These are phyloP conservation scores for Acipenser transmontanus DNA, from an alignment of 2,797 vertebrate genomes.

Conservation along the genomic window DNA sequence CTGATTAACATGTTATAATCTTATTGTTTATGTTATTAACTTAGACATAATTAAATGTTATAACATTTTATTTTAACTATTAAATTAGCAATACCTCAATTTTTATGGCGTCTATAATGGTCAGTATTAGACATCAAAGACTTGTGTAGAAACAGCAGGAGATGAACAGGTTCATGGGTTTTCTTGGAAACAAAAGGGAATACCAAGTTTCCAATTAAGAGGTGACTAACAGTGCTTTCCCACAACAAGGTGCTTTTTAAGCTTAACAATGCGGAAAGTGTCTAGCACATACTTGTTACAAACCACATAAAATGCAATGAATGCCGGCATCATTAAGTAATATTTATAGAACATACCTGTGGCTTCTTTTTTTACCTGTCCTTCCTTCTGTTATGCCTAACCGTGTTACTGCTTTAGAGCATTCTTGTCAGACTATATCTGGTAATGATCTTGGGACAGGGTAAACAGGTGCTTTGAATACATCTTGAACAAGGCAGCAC, in stretches of 20 bases:
- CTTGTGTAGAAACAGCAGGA: too few relatives aligned
- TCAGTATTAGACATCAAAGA: too few relatives aligned
- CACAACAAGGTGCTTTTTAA: slow-evolving; percentile 37
- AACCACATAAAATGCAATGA: slow-evolving; percentile 21
- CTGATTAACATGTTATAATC: too few relatives aligned
- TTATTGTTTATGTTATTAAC: too few relatives aligned
- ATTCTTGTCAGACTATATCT: slow-evolving; percentile 35
- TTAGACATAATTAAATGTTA: too few relatives aligned
- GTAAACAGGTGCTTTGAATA: slow-evolving; percentile 40
- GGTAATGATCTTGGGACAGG: slow-evolving; percentile 18
- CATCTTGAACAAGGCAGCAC: slow-evolving; percentile 17
- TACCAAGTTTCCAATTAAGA: too few relatives aligned
- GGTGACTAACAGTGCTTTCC: slow-evolving; percentile 37
- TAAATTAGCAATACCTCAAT: too few relatives aligned
- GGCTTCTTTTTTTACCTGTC: slow-evolving; percentile 47
- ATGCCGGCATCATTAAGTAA: slow-evolving; percentile 35
- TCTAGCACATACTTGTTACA: slow-evolving; percentile 33
- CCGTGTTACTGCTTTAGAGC: slow-evolving; percentile 31
- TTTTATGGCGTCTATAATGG: too few relatives aligned
- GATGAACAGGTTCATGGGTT: too few relatives aligned
- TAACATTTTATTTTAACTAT: too few relatives aligned
- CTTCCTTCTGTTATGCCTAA: slow-evolving; percentile 35
- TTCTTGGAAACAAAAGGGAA: too few relatives aligned
- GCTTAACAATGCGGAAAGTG: slow-evolving; percentile 53
- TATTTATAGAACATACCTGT: slow-evolving; percentile 64